Percentiles rank a stretch among this genome's conserved stretches.
Conservation (phyloP, 2,888 invertebrate species). For the Lasioglossum malachurum region DNA sequence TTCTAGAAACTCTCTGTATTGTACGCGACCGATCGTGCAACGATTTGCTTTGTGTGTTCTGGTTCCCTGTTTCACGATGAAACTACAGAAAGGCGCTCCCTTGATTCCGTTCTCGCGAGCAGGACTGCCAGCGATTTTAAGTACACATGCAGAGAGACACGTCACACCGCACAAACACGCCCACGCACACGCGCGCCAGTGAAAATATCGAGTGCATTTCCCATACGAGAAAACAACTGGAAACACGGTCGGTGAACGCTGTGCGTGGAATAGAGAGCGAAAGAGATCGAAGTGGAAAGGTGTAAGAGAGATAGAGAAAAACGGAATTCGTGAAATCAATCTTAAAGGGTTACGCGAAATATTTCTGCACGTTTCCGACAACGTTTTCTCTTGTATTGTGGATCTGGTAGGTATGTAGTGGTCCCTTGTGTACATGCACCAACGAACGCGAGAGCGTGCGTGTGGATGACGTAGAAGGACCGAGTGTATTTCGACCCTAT, state of each 20-base stretch:
- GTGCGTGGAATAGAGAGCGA: conserved; percentile 19
- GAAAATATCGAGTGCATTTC: conserved; percentile 46
- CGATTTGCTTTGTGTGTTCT: conserved; percentile 34
- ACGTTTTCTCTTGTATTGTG: conserved; percentile 21
- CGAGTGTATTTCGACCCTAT: conserved; percentile 63
- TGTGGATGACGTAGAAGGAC: conserved; percentile 46
- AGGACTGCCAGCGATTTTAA: conserved; percentile 57
- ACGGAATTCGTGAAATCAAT: conserved; percentile 39
- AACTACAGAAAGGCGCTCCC: conserved; percentile 65
- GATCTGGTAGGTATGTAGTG: conserved; percentile 20
- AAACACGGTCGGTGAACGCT: conserved; percentile 34
- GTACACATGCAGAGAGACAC: conserved; percentile 47
- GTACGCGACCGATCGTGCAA: conserved; percentile 51
- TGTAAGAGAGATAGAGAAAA: background rate
- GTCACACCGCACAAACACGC: conserved; percentile 60
- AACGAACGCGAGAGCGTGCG: conserved; percentile 40
- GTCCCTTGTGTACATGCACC: conserved; percentile 35
- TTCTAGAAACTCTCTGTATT: conserved; percentile 51
- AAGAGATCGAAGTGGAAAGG: background rate
- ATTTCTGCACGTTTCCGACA: conserved; percentile 39
- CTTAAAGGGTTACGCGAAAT: conserved; percentile 37
- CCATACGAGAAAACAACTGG: conserved; percentile 55
- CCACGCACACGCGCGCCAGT: conserved; percentile 48
- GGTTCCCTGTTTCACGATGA: conserved; percentile 48
- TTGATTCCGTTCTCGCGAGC: conserved; percentile 62